Base-by-base conservation (phyloP, 2,113 vertebrate genomes). In the Saguinus midas region DNA sequence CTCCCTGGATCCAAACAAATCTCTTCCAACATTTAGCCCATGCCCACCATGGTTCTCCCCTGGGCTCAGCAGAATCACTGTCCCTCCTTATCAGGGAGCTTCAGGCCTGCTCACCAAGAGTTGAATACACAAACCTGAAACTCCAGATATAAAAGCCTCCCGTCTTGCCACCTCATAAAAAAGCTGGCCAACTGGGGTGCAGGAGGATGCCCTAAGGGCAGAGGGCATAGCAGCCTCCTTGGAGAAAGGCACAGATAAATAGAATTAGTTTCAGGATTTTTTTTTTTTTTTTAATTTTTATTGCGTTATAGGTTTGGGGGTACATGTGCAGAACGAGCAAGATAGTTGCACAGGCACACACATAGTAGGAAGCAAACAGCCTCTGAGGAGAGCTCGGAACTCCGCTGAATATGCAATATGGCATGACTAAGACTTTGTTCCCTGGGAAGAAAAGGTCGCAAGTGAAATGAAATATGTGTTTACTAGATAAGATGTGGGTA, bases 381-480 rank as follows among this genome's bases (percentile, higher is more conserved):
- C 29, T 84, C 17, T 21, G 10, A 52, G 23, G n/a, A 73, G 0
- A 14, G 35, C 43, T 70, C 1, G 29, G 43, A 85, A 75, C 32
- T 48, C 73, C 1, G 0, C 73, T 66, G 64, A 90, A 81, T 66
- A 86, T 68, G 37, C 43, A 73, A 1, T 21, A 35, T 43, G 40
- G 27, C 37, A 35, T 73, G 57, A 16, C 11, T 23, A 40, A 90
- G 37, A 52, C 17, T 57, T 84, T 52, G 32, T 40, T 52, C 64
- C 45, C 35, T 21, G 1, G 78, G 64, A 90, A 57, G 50, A 57
- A 89, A 80, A 85, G 73, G 80, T 89, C 23, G 72, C 37, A 29
- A 66, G 23, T 43, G 16, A 97, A 72, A 87, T 90, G 52, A 95
- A 93, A 64, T 87, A 87, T 76, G 57, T 85, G 12, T 90, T 90